Base-by-base conservation (phyloP, 2,888 invertebrate genomes). In the Aphidius colemani region DNA sequence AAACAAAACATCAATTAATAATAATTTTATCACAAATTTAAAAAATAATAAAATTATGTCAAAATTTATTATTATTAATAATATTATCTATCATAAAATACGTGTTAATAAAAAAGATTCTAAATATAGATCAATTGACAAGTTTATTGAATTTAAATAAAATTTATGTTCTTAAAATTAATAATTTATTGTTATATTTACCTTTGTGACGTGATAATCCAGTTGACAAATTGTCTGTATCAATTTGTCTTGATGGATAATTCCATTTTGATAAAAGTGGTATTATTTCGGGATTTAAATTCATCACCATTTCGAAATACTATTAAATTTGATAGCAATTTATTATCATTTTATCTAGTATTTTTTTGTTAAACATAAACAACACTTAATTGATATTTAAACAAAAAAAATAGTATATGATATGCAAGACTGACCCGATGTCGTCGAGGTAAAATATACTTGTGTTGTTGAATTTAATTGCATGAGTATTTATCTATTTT, bases 251-350 rank as follows among this genome's bases (percentile, higher is more conserved):
- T 10, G 40, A 11, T 57, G 57, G 11, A 46, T 57, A 7, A n/a
- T 39, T 53, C 57, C 40, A 44, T 53, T 63, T 63, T 45, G 64
- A 49, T 11, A 64, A 46, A 50, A 64, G 7, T 45, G 64, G 64
- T 53, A 64, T 64, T 40, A 43, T 51, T 46, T 64, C 64, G 18
- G 56, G 41, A n/a, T 41, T 40, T 30, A n/a, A 41, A 11, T 49
- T 55, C 49, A 43, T 53, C 64, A 64, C 59, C 13, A 40, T 56
- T 13, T 10, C 40, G 7, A 10, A 45, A 0, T 49, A n/a, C 6
- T 1, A 7, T 30, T 5, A 11, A 3, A 57, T n/a, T n/a, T 45
- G 40, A n/a, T 44, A 44, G 39, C 10, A 11, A 50, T 63, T 7
- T 46, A 51, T 57, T 57, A 10, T 11, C 46, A 11, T 11, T 13